Percentiles rank a stretch among this genome's conserved stretches.
Conservation (phyloP, 1,140 invertebrate species). For the Drosophila kanapiae region DNA sequence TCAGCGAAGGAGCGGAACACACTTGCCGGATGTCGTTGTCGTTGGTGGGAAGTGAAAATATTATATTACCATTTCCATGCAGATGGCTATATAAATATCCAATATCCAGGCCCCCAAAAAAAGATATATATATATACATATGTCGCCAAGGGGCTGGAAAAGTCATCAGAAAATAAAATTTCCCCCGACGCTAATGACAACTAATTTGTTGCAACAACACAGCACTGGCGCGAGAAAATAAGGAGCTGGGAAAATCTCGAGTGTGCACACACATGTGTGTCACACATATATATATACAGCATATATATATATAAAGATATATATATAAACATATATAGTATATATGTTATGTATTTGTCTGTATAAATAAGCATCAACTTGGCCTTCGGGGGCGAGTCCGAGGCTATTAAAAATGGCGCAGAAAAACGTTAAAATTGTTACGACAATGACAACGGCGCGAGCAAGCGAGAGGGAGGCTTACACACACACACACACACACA, state of each 20-base stretch:
- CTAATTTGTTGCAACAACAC: conserved; percentile 67
- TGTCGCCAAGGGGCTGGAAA: conserved; percentile 45
- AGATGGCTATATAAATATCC: conserved; percentile 40
- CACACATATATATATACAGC: conserved; percentile 4
- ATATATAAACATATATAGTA: not conserved
- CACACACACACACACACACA: conserved; percentile 1
- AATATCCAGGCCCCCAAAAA: conserved; percentile 34
- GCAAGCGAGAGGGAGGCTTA: conserved; percentile 14
- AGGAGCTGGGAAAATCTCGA: conserved; percentile 35
- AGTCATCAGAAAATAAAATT: conserved; percentile 81
- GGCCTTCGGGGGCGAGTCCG: conserved; percentile 63
- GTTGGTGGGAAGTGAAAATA: not conserved
- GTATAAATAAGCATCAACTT: conserved; percentile 55
- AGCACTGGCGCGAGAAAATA: conserved; percentile 12
- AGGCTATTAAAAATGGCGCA: conserved; percentile 79
- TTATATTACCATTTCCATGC: conserved; percentile 43
- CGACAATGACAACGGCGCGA: conserved; percentile 54
- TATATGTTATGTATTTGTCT: not conserved
- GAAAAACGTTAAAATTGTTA: conserved; percentile 79
- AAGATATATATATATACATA: conserved; percentile 34
- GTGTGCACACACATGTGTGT: not conserved
- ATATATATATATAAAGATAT: conserved; percentile 24
- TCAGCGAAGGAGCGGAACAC: conserved; percentile 20
- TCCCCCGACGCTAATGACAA: conserved; percentile 79
- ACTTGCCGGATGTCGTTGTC: conserved; percentile 15